Evolutionary conservation across 1,140 invertebrate genomes (phyloP).

Genomic region (Papilio helenus): DNA sequence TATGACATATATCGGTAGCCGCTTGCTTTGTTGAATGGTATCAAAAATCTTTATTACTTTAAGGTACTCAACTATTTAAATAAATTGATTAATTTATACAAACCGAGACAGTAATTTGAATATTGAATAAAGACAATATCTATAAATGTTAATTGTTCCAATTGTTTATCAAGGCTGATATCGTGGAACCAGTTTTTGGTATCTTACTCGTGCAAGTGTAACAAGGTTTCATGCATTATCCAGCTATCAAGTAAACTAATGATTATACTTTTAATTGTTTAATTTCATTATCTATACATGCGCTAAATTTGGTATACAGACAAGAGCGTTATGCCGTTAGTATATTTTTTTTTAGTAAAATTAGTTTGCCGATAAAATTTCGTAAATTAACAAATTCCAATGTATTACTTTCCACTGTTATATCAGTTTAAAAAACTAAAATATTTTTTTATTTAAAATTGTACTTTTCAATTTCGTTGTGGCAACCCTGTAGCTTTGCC

Average conservation of each 20-base stretch:
- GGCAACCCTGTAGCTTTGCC: constrained; percentile 61
- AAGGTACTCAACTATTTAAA: too few species aligned
- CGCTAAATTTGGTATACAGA: background rate
- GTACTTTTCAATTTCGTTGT: background rate
- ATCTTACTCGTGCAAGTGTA: constrained; percentile 16
- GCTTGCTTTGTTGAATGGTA: too few species aligned
- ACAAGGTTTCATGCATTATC: constrained; percentile 7
- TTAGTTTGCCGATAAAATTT: too few species aligned
- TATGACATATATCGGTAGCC: too few species aligned
- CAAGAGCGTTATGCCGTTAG: too few species aligned
- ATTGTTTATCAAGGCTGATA: constrained; percentile 22
- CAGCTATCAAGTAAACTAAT: background rate
- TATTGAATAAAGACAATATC: background rate
- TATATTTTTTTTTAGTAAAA: too few species aligned
- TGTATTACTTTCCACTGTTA: background rate
- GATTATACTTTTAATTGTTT: background rate
- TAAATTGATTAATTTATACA: too few species aligned
- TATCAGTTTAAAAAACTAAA: too few species aligned
- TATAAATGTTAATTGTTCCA: constrained; percentile 23
- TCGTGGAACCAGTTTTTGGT: background rate
- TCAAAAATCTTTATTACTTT: too few species aligned
- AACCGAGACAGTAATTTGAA: too few species aligned
- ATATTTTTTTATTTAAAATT: too few species aligned
- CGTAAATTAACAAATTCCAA: background rate
- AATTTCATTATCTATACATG: constrained; percentile 12